Conservation (phyloP, 2,113 vertebrate species). For the Oreochromis tanganicae region DNA sequence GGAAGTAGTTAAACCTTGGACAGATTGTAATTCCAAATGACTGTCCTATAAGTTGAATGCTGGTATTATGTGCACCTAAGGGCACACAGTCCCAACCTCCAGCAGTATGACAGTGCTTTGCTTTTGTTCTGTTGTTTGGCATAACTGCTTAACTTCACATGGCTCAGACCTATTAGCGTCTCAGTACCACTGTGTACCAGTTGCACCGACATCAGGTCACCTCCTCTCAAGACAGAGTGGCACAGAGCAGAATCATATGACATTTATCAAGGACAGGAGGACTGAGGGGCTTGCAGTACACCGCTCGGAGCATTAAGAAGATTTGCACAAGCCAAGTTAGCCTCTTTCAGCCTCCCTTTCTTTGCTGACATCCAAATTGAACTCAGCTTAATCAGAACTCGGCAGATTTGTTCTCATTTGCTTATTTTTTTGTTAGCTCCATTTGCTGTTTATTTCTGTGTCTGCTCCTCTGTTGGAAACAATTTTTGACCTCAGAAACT, state of each 20-base stretch:
- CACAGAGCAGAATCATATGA: slow-evolving; percentile 41
- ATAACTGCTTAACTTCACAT: slow-evolving; percentile 21
- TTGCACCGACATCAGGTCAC: slow-evolving; percentile 10
- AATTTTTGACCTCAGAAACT: not conserved
- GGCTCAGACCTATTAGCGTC: not conserved
- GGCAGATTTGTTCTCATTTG: not conserved
- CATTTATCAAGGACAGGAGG: not conserved
- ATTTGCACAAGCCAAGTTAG: not conserved
- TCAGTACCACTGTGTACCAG: slow-evolving; percentile 39
- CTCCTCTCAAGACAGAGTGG: slow-evolving; percentile 14
- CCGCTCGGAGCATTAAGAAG: not conserved
- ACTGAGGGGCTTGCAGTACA: not conserved
- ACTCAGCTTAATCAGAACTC: not conserved
- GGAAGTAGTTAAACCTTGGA: not conserved
- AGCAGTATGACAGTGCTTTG: not conserved
- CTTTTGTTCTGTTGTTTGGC: slow-evolving; percentile 38
- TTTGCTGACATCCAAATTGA: not conserved
- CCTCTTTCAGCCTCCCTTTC: not conserved
- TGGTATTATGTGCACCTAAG: not conserved
- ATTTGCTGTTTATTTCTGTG: not conserved
- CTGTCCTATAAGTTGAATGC: not conserved
- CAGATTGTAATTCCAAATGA: not conserved
- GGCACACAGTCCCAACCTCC: not conserved
- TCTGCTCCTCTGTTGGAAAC: not conserved
- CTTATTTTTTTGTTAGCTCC: not conserved